Base-by-base conservation (phyloP, 2,888 invertebrate species). In the Agonopterix subpropinquella region DNA sequence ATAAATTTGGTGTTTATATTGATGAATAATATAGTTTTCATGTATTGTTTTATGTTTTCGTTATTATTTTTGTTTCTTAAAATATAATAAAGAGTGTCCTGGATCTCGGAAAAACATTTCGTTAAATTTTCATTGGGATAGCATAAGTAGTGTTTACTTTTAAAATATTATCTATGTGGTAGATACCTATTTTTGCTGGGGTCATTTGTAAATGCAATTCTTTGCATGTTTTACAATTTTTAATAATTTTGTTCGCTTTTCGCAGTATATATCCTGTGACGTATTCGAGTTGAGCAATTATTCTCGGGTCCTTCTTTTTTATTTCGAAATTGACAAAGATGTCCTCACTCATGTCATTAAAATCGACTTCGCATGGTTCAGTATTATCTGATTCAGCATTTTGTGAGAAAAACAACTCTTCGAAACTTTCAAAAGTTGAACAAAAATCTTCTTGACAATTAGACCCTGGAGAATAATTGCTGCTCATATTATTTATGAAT, bases 401-500 rank as follows among this genome's bases (percentile, higher is more conserved):
- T 11, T 36, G 8, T 36, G 36, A 2, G 15, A 45, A 45, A 46
- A 46, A 41, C 41, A 46, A 41, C 36, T 46, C 46, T 8, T 39
- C 15, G 15, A 41, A 13, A 1, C 41, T 41, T 11, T 15, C 46
- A 13, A 41, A 13, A 8, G 7, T 11, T 7, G 46, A 18, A 41
- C 46, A n/a, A n/a, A n/a, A n/a, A n/a, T n/a, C n/a, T n/a, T n/a
- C n/a, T n/a, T n/a, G n/a, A n/a, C n/a, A 39, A n/a, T 46, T 46
- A 1, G 46, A 37, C 4, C 41, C 41, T 8, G 46, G 46, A 41
- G 41, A 41, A 46, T 46, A 41, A 41, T 41, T 46, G 15, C 41
- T 41, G 9, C 41, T 46, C 15, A 46, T 13, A 50, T 51, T 53
- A 35, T 43, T 52, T 8, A 52, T 36, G 18, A 49, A 52, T 35